Evolutionary conservation across 2,797 vertebrate species (phyloP), one percentile per base, ranked within the genome.

Genomic region (Clarias platycephalus): DNA sequence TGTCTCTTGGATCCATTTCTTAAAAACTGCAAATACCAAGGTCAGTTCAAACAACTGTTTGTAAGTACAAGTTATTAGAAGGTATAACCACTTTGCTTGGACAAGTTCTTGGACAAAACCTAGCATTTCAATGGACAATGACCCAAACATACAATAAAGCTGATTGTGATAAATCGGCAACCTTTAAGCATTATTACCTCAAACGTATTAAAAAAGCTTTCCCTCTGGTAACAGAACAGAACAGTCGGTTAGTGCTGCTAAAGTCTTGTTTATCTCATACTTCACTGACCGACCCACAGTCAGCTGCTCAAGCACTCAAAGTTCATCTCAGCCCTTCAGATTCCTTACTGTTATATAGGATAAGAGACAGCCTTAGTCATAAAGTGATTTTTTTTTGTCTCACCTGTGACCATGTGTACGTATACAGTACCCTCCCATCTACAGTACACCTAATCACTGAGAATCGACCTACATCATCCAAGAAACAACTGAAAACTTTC

Each of bases 381-480:
- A 70, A 74, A 68, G n/a, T 89, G n/a, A 18, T 80, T 80, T 84
- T 86, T 74, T 68, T 80, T 84, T n/a, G 66, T 40, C 63, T 64
- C 63, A 75, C 31, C 79, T 67, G 20, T 57, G 34, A 81, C 62
- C 84, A 88, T 7, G 64, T 58, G 53, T 74, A 86, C 80, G 78
- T 53, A 60, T 67, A 74, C n/a, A n/a, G n/a, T n/a, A n/a, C n/a
- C 68, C 20, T 4, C 20, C 55, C 22, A 44, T 40, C 20, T 55
- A 71, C 2, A 49, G 2, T 49, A 49, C 22, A 79, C 71, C 22
- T 22, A 26, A 20, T 40, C 34, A 9, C 60, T 64, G 9, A 66
- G n/a, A 80, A 10, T 37, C 5, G 24, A 16, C 24, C 37, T 28
- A 20, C 8, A 49, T 49, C 78, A 49, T 80, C n/a, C 37, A 64